Base-by-base conservation (phyloP, 2,888 invertebrate genomes). In the Pheosia tremula region DNA sequence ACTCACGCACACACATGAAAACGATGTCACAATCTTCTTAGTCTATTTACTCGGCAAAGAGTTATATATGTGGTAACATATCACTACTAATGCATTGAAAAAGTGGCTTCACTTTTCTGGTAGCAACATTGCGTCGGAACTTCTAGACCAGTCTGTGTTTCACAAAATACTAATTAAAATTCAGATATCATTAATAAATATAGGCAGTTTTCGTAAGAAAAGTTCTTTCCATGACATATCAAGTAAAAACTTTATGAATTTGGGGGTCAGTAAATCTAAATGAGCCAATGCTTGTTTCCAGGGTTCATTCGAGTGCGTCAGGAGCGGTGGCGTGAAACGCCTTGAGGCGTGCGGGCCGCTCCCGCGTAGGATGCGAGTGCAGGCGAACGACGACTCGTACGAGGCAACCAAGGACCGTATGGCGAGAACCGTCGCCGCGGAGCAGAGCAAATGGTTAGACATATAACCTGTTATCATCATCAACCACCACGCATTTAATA, bases 331-430 rank as follows among this genome's bases (percentile, higher is more conserved):
- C 77, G 84, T 87, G 74, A 94, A 95, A 81, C 95, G 96, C 71
- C 94, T 98, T 89, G 97, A 97, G 91, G 96, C 96, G 79, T 95
- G 98, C 92, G 99, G 98, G 76, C 95, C 97, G 75, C 95, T 99
- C 91, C 96, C 97, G 80, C 95, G 96, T 87, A 97, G 97, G 88
- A 97, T 99, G 96, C 96, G 98, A 72, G 97, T 99, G 78, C 97
- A 97, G 87, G 99, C 99, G 81, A 98, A 98, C 84, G 98, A 98
- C 85, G 98, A 99, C 94, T 97, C 98, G 66, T 99, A 98, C 93
- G 98, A 98, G 92, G 96, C 97, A 79, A 99, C 99, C 75, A 96
- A 97, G 91, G 96, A 97, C 88, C 96, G 97, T 82, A 98, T 99
- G 97, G 97, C 97, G 82, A 96, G 96, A 83, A 97, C 97, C 74